These are phyloP conservation scores for Calephelis virginiensis DNA, from an alignment of 1,140 invertebrate genomes.

Conservation along the genomic window DNA sequence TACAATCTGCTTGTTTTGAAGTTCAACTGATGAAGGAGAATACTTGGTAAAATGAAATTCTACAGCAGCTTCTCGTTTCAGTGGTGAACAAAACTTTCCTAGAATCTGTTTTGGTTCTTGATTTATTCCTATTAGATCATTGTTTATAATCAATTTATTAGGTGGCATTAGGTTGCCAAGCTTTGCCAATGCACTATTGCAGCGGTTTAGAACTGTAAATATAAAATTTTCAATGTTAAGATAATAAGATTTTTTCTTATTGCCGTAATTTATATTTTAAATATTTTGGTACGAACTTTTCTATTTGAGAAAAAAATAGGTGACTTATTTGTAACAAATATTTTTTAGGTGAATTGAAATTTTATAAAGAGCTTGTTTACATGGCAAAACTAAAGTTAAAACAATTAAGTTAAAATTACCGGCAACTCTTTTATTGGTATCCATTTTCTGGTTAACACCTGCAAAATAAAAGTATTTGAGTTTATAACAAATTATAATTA, in stretches of 20 bases:
- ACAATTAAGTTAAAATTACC: slow-evolving; percentile 44
- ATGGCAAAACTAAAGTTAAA: background rate
- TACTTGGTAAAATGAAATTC: slow-evolving; percentile 60
- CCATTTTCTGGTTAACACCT: slow-evolving; percentile 40
- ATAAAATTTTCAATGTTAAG: slow-evolving; percentile 34
- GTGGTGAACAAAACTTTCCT: slow-evolving; percentile 61
- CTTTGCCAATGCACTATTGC: slow-evolving; percentile 49
- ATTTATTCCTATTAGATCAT: slow-evolving; percentile 28
- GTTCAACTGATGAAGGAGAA: slow-evolving; percentile 29
- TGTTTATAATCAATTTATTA: slow-evolving; percentile 54
- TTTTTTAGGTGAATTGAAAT: background rate
- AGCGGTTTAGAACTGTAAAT: slow-evolving; percentile 66
- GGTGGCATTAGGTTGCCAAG: slow-evolving; percentile 50
- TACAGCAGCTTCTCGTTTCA: slow-evolving; percentile 56
- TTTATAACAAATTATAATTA: background rate
- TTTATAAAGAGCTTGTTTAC: background rate
- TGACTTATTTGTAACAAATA: background rate
- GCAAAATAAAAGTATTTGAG: slow-evolving; percentile 32
- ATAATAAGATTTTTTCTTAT: background rate
- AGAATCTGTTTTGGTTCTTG: slow-evolving; percentile 43
- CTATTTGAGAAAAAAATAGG: background rate
- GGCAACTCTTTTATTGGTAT: slow-evolving; percentile 42
- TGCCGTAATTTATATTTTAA: background rate
- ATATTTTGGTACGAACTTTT: background rate
- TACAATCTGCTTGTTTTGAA: slow-evolving; percentile 58